Percentiles rank a stretch among this genome's conserved stretches.
Evolutionary conservation across 2,888 invertebrate species (phyloP).

Genomic region (Trimorus sp.): DNA sequence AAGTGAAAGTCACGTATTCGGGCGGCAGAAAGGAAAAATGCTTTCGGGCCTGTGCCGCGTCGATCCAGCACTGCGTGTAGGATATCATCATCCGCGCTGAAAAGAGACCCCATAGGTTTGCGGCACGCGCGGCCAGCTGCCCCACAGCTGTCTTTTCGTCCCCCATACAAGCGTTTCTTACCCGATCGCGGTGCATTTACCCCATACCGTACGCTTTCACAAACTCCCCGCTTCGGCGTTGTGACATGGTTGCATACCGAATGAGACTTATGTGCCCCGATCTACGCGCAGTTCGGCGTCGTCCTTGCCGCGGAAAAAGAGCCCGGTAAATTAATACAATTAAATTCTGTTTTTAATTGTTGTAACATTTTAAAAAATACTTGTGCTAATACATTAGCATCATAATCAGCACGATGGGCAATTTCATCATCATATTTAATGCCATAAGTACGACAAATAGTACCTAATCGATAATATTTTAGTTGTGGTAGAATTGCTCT

Average conservation of each 20-base stretch:
- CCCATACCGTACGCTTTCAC: constrained; percentile 67
- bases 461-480: too few relatives aligned
- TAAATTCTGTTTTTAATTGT: too few relatives aligned
- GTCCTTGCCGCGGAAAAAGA: too few relatives aligned
- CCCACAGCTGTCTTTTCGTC: constrained; percentile 80
- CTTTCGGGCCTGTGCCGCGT: constrained; percentile 50
- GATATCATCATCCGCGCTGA: constrained; percentile 75
- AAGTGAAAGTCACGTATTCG: constrained; percentile 46
- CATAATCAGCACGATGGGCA: too few relatives aligned
- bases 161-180: constrained; percentile 70
- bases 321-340: too few relatives aligned
- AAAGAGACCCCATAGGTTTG: constrained; percentile 81
- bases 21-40: constrained; percentile 5
- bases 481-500: too few relatives aligned
- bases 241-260: constrained; percentile 64
- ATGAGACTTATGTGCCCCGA: constrained; percentile 33
- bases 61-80: constrained; percentile 71
- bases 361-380: too few relatives aligned
- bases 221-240: constrained; percentile 56
- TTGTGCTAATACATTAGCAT: too few relatives aligned
- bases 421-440: too few relatives aligned
- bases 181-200: constrained; percentile 74
- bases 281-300: too few relatives aligned
- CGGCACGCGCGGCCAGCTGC: constrained; percentile 82
- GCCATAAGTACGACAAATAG: too few relatives aligned